Conservation (phyloP, 2,797 vertebrate genomes). For the Crax fasciolata region DNA sequence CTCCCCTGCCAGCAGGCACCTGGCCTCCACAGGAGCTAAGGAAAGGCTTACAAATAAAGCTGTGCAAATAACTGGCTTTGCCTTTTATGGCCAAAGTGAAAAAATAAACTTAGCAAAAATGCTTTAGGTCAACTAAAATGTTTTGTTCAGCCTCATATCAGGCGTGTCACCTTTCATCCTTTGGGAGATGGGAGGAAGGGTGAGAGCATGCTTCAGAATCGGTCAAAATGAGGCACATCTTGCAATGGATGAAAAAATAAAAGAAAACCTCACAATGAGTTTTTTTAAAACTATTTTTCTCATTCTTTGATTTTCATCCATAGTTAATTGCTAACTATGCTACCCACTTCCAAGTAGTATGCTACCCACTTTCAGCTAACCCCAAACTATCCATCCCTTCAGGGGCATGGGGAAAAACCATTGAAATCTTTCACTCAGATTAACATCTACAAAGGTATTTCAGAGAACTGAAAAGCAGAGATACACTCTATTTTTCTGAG, state of each 20-base stretch:
- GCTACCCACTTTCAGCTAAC: not conserved
- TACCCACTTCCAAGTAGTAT: not conserved
- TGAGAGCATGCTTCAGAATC: not conserved
- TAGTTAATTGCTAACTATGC: not conserved
- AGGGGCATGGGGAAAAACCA: not conserved
- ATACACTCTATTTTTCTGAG: not conserved
- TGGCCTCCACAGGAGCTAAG: conserved; percentile 21
- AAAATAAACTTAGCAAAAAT: conserved; percentile 21
- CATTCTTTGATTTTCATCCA: not conserved
- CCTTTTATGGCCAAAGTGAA: not conserved
- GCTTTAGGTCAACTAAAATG: not conserved
- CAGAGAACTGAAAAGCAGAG: not conserved
- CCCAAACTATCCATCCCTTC: not conserved
- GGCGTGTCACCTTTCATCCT: not conserved
- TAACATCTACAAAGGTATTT: not conserved
- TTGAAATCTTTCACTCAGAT: not conserved
- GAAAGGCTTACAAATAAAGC: conserved; percentile 20
- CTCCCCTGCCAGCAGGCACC: not conserved
- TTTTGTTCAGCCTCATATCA: not conserved
- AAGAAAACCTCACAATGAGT: not conserved
- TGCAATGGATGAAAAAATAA: not conserved
- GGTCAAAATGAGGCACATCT: not conserved
- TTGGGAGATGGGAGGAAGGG: not conserved
- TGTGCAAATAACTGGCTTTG: conserved; percentile 7
- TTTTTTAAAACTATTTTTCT: not conserved